Evolutionary conservation across 2,888 invertebrate genomes (phyloP).

Genomic region (Drosophila villosipedis): DNA sequence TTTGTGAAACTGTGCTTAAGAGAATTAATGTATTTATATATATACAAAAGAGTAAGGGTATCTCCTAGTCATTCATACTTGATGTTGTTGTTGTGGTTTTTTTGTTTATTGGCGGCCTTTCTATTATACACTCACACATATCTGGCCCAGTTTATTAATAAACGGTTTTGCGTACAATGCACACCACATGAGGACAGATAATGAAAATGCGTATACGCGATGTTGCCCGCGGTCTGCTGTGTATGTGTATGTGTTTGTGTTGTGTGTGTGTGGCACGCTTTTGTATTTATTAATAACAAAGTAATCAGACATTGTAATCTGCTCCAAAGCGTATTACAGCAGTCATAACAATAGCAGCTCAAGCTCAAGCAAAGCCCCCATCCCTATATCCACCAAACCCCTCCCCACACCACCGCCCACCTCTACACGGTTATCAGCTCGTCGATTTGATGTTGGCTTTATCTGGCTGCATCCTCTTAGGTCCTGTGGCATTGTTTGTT

Average conservation of each 20-base stretch:
- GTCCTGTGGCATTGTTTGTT: slow-evolving; percentile 65
- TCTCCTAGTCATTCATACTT: background rate
- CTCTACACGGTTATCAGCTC: background rate
- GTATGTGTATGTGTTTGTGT: background rate
- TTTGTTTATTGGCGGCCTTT: slow-evolving; percentile 28
- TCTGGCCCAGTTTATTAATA: slow-evolving; percentile 65
- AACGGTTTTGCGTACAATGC: slow-evolving; percentile 70
- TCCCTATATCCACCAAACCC: background rate
- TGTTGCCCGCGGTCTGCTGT: slow-evolving; percentile 39
- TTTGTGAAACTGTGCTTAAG: background rate
- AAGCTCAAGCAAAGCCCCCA: slow-evolving; percentile 22
- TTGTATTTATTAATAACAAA: slow-evolving; percentile 80
- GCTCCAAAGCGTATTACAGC: slow-evolving; percentile 76
- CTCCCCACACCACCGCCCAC: background rate
- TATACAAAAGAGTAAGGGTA: background rate
- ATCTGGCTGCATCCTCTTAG: slow-evolving; percentile 53
- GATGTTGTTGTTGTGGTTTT: slow-evolving; percentile 8
- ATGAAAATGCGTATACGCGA: slow-evolving; percentile 70
- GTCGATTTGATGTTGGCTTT: slow-evolving; percentile 23
- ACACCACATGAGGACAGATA: slow-evolving; percentile 58
- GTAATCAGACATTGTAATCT: slow-evolving; percentile 81
- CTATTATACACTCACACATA: slow-evolving; percentile 12
- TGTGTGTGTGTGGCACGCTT: slow-evolving; percentile 47
- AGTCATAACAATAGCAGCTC: slow-evolving; percentile 74
- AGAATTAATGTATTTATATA: background rate